These are phyloP conservation scores for Heterodera carotae DNA, from an alignment of 1,140 invertebrate species.

Conservation along the genomic window DNA sequence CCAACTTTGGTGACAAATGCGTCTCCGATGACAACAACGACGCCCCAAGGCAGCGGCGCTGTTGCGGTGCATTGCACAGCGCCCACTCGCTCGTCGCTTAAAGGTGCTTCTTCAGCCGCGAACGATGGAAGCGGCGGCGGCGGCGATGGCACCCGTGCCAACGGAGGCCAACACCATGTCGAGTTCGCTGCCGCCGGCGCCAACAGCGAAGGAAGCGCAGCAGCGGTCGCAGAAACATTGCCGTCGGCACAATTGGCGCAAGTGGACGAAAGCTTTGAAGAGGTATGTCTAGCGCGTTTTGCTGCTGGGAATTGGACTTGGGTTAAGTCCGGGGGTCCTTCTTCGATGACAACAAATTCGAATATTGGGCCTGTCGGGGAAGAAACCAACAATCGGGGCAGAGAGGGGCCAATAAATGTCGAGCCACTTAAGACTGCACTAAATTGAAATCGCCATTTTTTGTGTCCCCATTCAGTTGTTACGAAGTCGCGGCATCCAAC, in stretches of 20 bases:
- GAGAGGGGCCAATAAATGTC: too few relatives aligned
- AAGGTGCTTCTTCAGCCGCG: neutral
- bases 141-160: too few relatives aligned
- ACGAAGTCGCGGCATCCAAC: conserved; percentile 28
- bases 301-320: too few relatives aligned
- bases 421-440: too few relatives aligned
- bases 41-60: neutral
- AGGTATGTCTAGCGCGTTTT: too few relatives aligned
- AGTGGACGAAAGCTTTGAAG: conserved; percentile 10
- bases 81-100: conserved; percentile 13
- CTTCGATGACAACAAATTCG: too few relatives aligned
- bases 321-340: too few relatives aligned
- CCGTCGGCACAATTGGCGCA: neutral
- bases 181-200: conserved; percentile 2
- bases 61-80: neutral
- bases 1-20: neutral
- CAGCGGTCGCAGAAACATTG: neutral
- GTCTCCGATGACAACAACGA: neutral
- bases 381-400: too few relatives aligned
- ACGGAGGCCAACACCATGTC: neutral
- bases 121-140: neutral
- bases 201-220: neutral
- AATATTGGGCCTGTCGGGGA: too few relatives aligned
- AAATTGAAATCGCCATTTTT: too few relatives aligned
- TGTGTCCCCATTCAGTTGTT: conserved; percentile 24